phyloP scores from a whole-genome alignment of 2,113 vertebrate genomes.

The Sinocyclocheilus rhinocerous region DNA sequence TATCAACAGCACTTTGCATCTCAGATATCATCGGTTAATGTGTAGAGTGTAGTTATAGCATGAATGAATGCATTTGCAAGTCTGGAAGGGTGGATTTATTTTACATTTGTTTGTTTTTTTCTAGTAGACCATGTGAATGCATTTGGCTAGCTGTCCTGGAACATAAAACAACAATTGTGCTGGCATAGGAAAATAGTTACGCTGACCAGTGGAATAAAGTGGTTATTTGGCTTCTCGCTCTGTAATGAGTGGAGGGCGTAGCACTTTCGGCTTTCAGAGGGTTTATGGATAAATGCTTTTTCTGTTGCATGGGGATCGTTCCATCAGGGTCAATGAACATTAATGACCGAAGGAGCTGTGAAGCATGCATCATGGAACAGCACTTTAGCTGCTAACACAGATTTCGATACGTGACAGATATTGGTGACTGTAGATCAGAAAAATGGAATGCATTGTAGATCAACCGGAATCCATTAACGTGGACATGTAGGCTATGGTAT shows the following conservation, averaged over 20 bases:
- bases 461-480: background rate
- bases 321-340: constrained; percentile 55
- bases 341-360: constrained; percentile 47
- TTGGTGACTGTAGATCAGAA: constrained; percentile 21
- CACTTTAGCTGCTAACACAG: constrained; percentile 34
- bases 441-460: background rate
- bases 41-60: constrained; percentile 4
- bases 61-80: constrained; percentile 9
- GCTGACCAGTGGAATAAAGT: constrained; percentile 44
- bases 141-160: constrained; percentile 33
- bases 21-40: constrained; percentile 22
- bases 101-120: constrained; percentile 12
- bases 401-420: constrained; percentile 22
- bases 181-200: constrained; percentile 45
- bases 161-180: constrained; percentile 35
- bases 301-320: constrained; percentile 42
- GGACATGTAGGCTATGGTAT: background rate
- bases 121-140: constrained; percentile 27
- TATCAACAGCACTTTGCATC: constrained; percentile 3
- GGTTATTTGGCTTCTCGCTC: constrained; percentile 43
- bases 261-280: constrained; percentile 3
- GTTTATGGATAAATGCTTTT: constrained; percentile 54
- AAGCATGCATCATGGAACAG: constrained; percentile 26
- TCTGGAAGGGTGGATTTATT: constrained; percentile 14
- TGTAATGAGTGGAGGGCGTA: constrained; percentile 38